phyloP scores from a whole-genome alignment of 2,888 invertebrate species.

The Trichogramma evanescens region DNA sequence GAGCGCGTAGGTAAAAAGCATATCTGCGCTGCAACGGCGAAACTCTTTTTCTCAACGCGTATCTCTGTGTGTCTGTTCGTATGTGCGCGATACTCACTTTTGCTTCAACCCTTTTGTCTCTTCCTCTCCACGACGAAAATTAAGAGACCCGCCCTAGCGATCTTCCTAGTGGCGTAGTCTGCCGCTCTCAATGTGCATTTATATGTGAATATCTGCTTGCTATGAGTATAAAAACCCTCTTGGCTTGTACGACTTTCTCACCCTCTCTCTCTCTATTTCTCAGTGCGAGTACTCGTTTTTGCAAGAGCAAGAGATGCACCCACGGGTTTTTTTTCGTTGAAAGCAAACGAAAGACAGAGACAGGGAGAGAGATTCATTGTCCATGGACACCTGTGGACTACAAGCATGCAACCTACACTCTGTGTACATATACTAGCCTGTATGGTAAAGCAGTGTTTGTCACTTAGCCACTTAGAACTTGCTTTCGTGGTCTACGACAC shows the following conservation, averaged over 20 bases:
- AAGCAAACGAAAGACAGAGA: neutral
- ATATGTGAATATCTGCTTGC: too few relatives aligned
- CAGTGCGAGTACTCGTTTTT: constrained; percentile 13
- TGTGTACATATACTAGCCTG: too few relatives aligned
- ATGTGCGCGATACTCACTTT: neutral
- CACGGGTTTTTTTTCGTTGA: neutral
- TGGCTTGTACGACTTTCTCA: neutral
- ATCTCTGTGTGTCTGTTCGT: constrained; percentile 24
- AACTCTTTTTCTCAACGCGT: constrained; percentile 17
- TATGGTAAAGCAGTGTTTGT: neutral
- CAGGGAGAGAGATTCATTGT: constrained; percentile 34
- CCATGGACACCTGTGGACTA: constrained; percentile 46
- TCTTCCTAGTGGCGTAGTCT: constrained; percentile 11
- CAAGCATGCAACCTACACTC: constrained; percentile 35
- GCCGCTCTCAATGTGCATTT: too few relatives aligned
- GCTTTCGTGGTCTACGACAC: neutral
- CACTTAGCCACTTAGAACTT: constrained; percentile 16
- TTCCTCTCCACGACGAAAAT: constrained; percentile 36
- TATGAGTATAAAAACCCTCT: too few relatives aligned
- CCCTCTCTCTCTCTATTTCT: constrained; percentile 22
- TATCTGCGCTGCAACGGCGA: neutral
- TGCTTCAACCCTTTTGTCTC: constrained; percentile 30
- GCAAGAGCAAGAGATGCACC: constrained; percentile 7
- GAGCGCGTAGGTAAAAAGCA: too few relatives aligned
- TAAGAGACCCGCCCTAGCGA: constrained; percentile 34